A percentile compares a stretch with the other conserved stretches of the same genome.
Evolutionary conservation across 2,113 vertebrate genomes (phyloP).

Genomic region (Acinonyx jubatus): DNA sequence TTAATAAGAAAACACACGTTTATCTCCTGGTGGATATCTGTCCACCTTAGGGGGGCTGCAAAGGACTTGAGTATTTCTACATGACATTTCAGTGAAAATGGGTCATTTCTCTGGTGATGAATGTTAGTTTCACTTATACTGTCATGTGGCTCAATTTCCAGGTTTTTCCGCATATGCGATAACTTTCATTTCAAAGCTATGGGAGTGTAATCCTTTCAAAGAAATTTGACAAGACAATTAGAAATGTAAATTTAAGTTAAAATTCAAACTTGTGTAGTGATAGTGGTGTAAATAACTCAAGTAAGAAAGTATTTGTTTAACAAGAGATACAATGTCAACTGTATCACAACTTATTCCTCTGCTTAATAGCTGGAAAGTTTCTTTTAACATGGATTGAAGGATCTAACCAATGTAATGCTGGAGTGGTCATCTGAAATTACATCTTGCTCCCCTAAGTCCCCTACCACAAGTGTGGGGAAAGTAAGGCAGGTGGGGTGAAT

Average conservation of each 20-base stretch:
- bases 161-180: neutral
- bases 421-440: neutral
- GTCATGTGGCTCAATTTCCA: neutral
- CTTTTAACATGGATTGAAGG: neutral
- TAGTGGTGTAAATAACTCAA: neutral
- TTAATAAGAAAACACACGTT: neutral
- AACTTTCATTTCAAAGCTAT: constrained; percentile 38
- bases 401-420: neutral
- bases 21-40: neutral
- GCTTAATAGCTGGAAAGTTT: neutral
- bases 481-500: neutral
- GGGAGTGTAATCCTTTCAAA: neutral
- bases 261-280: neutral
- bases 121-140: neutral
- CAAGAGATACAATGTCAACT: neutral
- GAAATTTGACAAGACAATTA: constrained; percentile 33
- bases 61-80: neutral
- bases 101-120: neutral
- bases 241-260: constrained; percentile 38
- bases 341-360: neutral
- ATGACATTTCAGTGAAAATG: neutral
- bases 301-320: neutral
- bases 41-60: neutral
- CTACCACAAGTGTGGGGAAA: neutral
- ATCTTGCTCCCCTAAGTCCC: neutral